phyloP scores from a whole-genome alignment of 64 coral and sea anemone species.

The Montipora sp. region DNA sequence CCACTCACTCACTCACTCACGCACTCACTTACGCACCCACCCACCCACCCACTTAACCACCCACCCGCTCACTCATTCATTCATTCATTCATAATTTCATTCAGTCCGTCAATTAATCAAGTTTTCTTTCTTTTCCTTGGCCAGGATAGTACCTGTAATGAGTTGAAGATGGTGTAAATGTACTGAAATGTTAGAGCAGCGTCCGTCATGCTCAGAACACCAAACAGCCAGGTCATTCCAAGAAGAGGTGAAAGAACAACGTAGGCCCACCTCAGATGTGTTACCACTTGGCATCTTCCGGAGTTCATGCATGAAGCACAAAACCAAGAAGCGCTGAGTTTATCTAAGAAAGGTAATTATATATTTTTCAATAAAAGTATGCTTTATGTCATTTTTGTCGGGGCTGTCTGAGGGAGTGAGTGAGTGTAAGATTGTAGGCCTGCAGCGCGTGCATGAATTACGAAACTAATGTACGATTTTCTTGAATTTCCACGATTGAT shows the following conservation, averaged over 20 bases:
- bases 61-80: too few relatives aligned
- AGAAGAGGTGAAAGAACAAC: slow-evolving; percentile 52
- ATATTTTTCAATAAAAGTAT: background rate
- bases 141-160: slow-evolving; percentile 37
- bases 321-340: slow-evolving; percentile 43
- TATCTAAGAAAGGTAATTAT: slow-evolving; percentile 27
- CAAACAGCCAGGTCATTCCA: slow-evolving; percentile 59
- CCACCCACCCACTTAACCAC: too few relatives aligned
- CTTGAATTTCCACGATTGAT: too few relatives aligned
- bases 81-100: too few relatives aligned
- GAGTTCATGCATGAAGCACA: slow-evolving; percentile 63
- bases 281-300: slow-evolving; percentile 37
- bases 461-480: too few relatives aligned
- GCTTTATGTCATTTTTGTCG: too few relatives aligned
- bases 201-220: slow-evolving; percentile 37
- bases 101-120: background rate
- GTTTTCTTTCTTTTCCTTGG: background rate
- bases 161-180: slow-evolving; percentile 69
- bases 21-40: too few relatives aligned
- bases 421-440: too few relatives aligned
- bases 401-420: too few relatives aligned
- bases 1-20: too few relatives aligned
- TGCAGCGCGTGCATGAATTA: too few relatives aligned
- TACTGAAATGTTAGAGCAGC: slow-evolving; percentile 66
- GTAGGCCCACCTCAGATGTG: slow-evolving; percentile 5